Evolutionary conservation across 1,140 invertebrate genomes (phyloP).

Genomic region (Pinna nobilis): DNA sequence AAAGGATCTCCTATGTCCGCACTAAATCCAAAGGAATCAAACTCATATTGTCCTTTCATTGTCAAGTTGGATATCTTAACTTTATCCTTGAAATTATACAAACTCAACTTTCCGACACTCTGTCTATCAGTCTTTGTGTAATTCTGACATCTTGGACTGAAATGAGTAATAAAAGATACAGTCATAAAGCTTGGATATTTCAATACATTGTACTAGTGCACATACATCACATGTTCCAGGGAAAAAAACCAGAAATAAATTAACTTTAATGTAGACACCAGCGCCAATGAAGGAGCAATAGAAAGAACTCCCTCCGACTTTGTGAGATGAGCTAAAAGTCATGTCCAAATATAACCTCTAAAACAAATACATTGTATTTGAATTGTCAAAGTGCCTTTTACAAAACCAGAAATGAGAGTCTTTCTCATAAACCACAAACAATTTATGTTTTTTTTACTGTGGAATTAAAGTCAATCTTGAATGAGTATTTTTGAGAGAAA

Average conservation of each 20-base stretch:
- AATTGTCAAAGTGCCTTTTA: no score
- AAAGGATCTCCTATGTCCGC: conserved; percentile 23
- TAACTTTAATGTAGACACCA: no score
- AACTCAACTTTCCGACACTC: conserved; percentile 22
- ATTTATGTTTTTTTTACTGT: no score
- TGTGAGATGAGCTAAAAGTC: no score
- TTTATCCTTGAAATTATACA: conserved; percentile 2
- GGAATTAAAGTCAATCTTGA: no score
- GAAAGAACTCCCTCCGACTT: no score
- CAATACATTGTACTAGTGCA: not conserved
- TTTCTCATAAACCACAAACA: no score
- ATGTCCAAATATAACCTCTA: no score
- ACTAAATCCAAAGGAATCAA: conserved; percentile 16
- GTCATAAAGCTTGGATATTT: not conserved
- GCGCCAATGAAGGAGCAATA: no score
- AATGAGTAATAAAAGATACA: not conserved
- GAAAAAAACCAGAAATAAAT: not conserved
- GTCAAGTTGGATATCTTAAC: not conserved
- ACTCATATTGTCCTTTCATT: conserved; percentile 5
- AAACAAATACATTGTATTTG: no score
- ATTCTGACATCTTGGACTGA: not conserved
- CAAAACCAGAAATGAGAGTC: no score
- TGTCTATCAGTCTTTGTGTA: not conserved
- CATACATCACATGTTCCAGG: not conserved
- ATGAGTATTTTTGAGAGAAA: not conserved